These are phyloP conservation scores for western clawed frog (Xenopus tropicalis) DNA, from an alignment of 2,113 vertebrate genomes.

Conservation along the genomic window UCB_Xtro_10.0 CM004451.2:619501-620000, in stretches of 20 bases:
- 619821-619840: conserved; percentile 9
- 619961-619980: neutral
- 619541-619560: too few relatives aligned
- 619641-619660: too few relatives aligned
- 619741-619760: neutral
- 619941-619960: neutral
- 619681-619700: too few relatives aligned
- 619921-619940: neutral
- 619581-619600: too few relatives aligned
- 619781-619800: conserved; percentile 29
- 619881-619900: neutral
- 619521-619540: too few relatives aligned
- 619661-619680: too few relatives aligned
- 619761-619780: conserved; percentile 15
- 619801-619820: conserved; percentile 26
- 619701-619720: conserved; percentile 1
- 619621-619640: too few relatives aligned
- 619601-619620: too few relatives aligned
- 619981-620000: conserved; percentile 4
- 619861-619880: conserved; percentile 10
- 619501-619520: too few relatives aligned
- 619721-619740: conserved; percentile 11
- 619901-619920: neutral
- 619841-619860: neutral
- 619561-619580: too few relatives aligned